A percentile compares a stretch with the other conserved stretches of the same genome.
Evolutionary conservation across 2,113 vertebrate species (phyloP).

Genomic region (Rallus limicola): DNA sequence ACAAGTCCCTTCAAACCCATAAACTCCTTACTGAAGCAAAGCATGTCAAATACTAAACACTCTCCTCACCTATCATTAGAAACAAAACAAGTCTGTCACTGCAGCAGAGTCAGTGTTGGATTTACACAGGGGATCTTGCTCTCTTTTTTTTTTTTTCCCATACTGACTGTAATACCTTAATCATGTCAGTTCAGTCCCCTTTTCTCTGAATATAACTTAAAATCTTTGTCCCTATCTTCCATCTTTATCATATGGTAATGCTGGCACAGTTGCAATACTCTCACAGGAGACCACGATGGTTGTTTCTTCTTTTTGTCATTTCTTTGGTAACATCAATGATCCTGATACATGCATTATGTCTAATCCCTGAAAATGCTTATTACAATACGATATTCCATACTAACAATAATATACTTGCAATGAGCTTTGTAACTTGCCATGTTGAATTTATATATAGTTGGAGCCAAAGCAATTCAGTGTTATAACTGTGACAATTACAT

Average conservation of each 20-base stretch:
- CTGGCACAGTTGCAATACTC: neutral
- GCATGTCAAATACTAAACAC: neutral
- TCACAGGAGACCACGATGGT: neutral
- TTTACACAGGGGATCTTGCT: neutral
- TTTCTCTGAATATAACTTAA: neutral
- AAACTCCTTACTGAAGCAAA: neutral
- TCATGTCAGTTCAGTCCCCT: neutral
- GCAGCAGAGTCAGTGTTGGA: neutral
- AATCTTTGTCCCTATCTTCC: neutral
- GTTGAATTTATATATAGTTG: neutral
- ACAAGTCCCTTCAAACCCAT: neutral
- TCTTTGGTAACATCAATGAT: neutral
- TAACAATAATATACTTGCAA: neutral
- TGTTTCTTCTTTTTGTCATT: neutral
- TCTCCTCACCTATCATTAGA: neutral
- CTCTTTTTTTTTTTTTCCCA: neutral
- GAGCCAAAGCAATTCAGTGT: neutral
- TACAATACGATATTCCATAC: neutral
- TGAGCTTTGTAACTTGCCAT: neutral
- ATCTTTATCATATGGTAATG: neutral
- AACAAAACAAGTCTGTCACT: neutral
- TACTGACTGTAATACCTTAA: neutral
- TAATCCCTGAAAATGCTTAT: neutral
- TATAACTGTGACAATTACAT: constrained; percentile 23
- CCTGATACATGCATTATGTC: neutral